phyloP scores from a whole-genome alignment of 2,888 invertebrate genomes.

The Embidobia sp. region DNA sequence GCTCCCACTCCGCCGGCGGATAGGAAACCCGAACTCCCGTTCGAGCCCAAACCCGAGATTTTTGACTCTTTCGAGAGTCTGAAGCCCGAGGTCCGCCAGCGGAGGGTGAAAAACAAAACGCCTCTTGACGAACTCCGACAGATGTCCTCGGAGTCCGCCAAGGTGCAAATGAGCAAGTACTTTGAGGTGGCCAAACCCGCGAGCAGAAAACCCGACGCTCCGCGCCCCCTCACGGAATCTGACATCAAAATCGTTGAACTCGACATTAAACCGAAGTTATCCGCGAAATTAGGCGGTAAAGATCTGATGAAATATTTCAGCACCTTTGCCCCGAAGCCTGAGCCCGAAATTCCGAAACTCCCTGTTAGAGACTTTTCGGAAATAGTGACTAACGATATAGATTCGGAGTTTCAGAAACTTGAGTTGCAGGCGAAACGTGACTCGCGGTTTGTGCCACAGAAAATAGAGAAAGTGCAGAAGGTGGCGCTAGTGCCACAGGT shows the following conservation, averaged over 20 bases:
- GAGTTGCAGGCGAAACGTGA: slow-evolving; percentile 20
- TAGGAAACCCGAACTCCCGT: slow-evolving; percentile 57
- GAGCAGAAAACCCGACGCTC: slow-evolving; percentile 12
- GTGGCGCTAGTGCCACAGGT: slow-evolving; percentile 44
- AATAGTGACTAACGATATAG: slow-evolving; percentile 9
- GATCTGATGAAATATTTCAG: slow-evolving; percentile 77
- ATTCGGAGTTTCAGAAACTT: slow-evolving; percentile 49
- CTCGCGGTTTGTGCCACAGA: neutral
- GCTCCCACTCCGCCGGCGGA: slow-evolving; percentile 75
- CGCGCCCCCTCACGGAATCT: slow-evolving; percentile 11
- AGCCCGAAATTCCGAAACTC: no score
- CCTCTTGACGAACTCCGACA: slow-evolving; percentile 71
- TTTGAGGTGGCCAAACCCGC: slow-evolving; percentile 64
- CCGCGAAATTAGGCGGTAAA: slow-evolving; percentile 73
- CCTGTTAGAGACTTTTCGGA: no score
- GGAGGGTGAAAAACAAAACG: slow-evolving; percentile 73
- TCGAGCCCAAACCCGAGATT: slow-evolving; percentile 43
- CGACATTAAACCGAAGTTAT: slow-evolving; percentile 73
- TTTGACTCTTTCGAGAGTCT: slow-evolving; percentile 73
- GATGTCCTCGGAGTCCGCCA: slow-evolving; percentile 75
- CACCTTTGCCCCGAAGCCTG: no score
- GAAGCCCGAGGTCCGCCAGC: slow-evolving; percentile 73
- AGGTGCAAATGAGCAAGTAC: slow-evolving; percentile 75
- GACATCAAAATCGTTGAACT: slow-evolving; percentile 68
- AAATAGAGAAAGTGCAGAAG: slow-evolving; percentile 11